Conservation (phyloP, 2,113 vertebrate genomes). For the Thunnus maccoyii region DNA sequence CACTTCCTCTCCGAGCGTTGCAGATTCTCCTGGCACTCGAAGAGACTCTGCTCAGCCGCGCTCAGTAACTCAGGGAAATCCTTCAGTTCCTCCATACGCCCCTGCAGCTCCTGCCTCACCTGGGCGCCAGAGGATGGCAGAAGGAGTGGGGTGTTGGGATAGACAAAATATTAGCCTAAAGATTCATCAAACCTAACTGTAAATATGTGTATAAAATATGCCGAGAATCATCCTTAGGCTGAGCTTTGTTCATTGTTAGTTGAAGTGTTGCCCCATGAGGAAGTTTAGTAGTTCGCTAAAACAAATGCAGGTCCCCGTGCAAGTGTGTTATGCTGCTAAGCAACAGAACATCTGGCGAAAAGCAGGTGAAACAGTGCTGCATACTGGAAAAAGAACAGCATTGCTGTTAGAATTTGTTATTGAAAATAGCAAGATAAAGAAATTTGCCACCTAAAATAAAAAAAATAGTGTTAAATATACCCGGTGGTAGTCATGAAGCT, state of each 20-base stretch:
- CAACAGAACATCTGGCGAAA: not conserved
- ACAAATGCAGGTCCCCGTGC: not conserved
- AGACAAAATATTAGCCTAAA: conserved; percentile 41
- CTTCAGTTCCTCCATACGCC: conserved; percentile 82
- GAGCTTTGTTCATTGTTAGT: not conserved
- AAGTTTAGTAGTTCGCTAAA: not conserved
- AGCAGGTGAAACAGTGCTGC: not conserved
- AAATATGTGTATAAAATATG: not conserved
- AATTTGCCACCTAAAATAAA: not conserved
- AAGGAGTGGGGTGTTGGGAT: conserved; percentile 33
- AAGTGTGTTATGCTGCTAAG: conserved; percentile 12
- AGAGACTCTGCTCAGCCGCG: conserved; percentile 80
- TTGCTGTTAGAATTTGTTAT: not conserved
- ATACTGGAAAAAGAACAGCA: not conserved
- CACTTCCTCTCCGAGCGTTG: conserved; percentile 73
- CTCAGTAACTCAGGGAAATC: conserved; percentile 80
- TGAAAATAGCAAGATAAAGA: not conserved
- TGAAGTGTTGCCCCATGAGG: not conserved
- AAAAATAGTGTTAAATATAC: not conserved
- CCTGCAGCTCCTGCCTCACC: conserved; percentile 84
- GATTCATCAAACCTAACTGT: conserved; percentile 1
- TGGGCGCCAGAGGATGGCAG: conserved; percentile 69
- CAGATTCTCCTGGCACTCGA: conserved; percentile 82
- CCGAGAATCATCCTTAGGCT: not conserved
- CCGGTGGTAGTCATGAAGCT: not conserved